A percentile compares a stretch with the other conserved stretches of the same genome.
Evolutionary conservation across 2,888 invertebrate species (phyloP).

Genomic region (Zootermopsis nevadensis): DNA sequence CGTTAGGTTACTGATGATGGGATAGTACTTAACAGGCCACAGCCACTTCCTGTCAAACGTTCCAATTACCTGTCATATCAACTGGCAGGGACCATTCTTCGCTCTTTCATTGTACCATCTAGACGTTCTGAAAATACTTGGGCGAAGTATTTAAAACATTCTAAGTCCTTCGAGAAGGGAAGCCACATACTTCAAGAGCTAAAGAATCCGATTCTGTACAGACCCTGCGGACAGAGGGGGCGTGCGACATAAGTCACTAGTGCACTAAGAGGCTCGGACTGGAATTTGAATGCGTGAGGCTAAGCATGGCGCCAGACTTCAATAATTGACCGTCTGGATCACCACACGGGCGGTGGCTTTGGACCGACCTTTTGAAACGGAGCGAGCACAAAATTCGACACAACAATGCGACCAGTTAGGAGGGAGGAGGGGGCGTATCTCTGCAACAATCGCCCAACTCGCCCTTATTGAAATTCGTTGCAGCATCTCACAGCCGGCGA

Average conservation of each 20-base stretch:
- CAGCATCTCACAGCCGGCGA: too few species aligned
- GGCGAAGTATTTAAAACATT: background rate
- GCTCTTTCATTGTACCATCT: background rate
- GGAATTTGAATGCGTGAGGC: conserved; percentile 32
- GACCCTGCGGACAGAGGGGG: background rate
- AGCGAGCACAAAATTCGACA: background rate
- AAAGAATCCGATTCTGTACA: background rate
- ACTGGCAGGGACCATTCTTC: background rate
- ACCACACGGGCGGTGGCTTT: conserved; percentile 26
- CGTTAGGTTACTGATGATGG: too few species aligned
- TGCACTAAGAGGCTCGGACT: background rate
- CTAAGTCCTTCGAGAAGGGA: background rate
- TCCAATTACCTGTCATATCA: too few species aligned
- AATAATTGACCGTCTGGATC: conserved; percentile 8
- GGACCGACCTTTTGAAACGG: background rate
- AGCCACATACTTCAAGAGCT: background rate
- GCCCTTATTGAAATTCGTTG: background rate
- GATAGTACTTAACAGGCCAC: too few species aligned
- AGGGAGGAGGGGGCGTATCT: background rate
- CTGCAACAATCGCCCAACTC: background rate
- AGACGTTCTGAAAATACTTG: background rate
- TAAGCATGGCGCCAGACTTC: conserved; percentile 14
- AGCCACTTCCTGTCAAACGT: too few species aligned
- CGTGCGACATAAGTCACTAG: background rate
- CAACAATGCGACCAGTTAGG: conserved; percentile 12